Conservation (phyloP, 2,113 vertebrate species). For the Stigmatopora nigra region DNA sequence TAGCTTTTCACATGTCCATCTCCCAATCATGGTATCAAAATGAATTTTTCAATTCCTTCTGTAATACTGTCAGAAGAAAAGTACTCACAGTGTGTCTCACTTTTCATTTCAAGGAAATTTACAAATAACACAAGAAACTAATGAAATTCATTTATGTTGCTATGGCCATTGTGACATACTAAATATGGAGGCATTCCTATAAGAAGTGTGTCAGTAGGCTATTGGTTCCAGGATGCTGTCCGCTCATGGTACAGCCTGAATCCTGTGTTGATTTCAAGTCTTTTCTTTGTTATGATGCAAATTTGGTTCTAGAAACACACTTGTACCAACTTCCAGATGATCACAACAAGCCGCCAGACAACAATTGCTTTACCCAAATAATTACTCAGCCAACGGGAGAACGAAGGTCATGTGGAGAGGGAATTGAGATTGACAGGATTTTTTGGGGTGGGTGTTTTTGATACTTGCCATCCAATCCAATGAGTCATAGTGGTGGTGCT, state of each 20-base stretch:
- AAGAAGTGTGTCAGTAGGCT: conserved; percentile 64
- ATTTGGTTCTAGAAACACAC: background rate
- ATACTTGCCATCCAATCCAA: conserved; percentile 18
- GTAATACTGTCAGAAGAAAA: background rate
- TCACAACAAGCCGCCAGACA: conserved; percentile 41
- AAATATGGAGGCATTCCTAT: conserved; percentile 18
- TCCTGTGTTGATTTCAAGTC: conserved; percentile 14
- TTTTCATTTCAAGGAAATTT: background rate
- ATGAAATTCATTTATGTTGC: background rate
- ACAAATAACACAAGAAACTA: background rate
- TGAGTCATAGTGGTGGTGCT: conserved; percentile 46
- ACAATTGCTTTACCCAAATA: conserved; percentile 31
- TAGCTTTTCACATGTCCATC: conserved; percentile 31
- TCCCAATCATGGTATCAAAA: conserved; percentile 18
- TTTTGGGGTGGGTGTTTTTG: conserved; percentile 23
- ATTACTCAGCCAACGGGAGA: conserved; percentile 22
- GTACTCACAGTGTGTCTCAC: background rate
- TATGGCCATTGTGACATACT: background rate
- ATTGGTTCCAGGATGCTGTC: conserved; percentile 27
- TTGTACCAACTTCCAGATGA: conserved; percentile 30
- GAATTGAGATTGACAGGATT: conserved; percentile 32
- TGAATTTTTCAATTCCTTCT: conserved; percentile 1
- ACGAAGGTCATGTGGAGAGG: background rate
- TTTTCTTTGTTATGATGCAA: background rate
- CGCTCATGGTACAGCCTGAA: conserved; percentile 35